Conservation (phyloP, 1,140 invertebrate species). For the Hermatobates lingyangjiaoensis region DNA sequence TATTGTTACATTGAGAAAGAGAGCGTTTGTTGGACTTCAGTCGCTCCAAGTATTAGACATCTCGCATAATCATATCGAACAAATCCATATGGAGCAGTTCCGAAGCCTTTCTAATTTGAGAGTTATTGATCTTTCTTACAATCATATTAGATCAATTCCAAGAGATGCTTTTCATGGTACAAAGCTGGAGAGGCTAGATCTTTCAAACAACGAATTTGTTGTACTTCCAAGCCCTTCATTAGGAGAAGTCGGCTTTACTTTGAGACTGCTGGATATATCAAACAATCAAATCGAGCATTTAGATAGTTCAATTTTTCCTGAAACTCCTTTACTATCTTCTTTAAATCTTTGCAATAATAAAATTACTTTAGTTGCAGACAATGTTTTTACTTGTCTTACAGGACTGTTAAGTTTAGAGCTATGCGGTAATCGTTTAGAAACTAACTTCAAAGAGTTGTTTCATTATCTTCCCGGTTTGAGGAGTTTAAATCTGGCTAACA, state of each 20-base stretch:
- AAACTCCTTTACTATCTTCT: constrained; percentile 54
- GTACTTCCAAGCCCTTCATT: constrained; percentile 50
- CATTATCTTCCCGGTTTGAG: constrained; percentile 64
- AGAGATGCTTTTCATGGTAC: constrained; percentile 64
- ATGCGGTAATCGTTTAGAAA: constrained; percentile 57
- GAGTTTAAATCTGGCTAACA: constrained; percentile 49
- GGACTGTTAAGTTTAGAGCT: constrained; percentile 59
- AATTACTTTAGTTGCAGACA: constrained; percentile 67
- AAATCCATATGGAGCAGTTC: constrained; percentile 63
- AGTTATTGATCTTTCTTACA: constrained; percentile 53
- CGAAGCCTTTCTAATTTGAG: constrained; percentile 52
- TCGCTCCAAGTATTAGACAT: constrained; percentile 60
- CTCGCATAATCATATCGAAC: constrained; percentile 52
- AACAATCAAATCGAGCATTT: constrained; percentile 69
- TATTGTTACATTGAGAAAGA: constrained; percentile 45
- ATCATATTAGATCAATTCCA: constrained; percentile 52
- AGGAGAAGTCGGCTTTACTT: constrained; percentile 49
- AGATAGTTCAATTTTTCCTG: constrained; percentile 69
- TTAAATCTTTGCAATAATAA: constrained; percentile 62
- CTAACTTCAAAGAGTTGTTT: constrained; percentile 78
- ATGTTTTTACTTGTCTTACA: constrained; percentile 64
- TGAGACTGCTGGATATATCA: constrained; percentile 54
- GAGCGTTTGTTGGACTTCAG: constrained; percentile 50
- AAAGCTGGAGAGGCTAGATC: constrained; percentile 54
- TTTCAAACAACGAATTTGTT: constrained; percentile 58